phyloP scores from a whole-genome alignment of 2,113 vertebrate species.

The Mystacornis crossleyi region DNA sequence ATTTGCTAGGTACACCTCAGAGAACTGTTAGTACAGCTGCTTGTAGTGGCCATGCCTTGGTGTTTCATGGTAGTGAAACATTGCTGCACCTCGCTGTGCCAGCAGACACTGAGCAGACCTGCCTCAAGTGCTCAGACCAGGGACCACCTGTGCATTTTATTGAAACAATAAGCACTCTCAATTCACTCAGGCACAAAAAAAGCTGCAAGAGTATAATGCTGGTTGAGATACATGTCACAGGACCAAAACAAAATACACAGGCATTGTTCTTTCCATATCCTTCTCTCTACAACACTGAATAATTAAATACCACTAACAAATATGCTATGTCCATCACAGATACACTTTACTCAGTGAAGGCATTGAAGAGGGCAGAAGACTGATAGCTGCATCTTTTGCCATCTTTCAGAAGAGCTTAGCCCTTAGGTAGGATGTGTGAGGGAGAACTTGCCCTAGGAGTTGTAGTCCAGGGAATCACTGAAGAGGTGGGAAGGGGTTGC shows the following conservation, averaged over 20 bases:
- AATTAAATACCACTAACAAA: background rate
- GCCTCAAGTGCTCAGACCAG: background rate
- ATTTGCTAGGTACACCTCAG: background rate
- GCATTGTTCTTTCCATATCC: background rate
- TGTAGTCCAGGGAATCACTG: background rate
- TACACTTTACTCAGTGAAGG: background rate
- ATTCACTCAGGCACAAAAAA: background rate
- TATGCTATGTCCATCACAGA: background rate
- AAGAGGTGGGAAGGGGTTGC: background rate
- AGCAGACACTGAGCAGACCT: background rate
- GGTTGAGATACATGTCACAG: background rate
- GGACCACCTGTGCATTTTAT: background rate
- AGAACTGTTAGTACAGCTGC: background rate
- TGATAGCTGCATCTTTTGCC: background rate
- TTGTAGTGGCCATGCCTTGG: background rate
- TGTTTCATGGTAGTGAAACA: background rate
- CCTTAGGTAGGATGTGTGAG: background rate
- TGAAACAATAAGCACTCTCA: background rate
- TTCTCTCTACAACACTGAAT: background rate
- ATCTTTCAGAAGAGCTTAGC: background rate
- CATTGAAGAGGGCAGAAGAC: background rate
- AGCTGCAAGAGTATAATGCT: background rate
- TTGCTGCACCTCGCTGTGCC: background rate
- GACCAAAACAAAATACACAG: background rate
- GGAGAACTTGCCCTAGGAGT: background rate